Base-by-base conservation (phyloP, 1,140 invertebrate genomes). In the Papilio aristodemus region DNA sequence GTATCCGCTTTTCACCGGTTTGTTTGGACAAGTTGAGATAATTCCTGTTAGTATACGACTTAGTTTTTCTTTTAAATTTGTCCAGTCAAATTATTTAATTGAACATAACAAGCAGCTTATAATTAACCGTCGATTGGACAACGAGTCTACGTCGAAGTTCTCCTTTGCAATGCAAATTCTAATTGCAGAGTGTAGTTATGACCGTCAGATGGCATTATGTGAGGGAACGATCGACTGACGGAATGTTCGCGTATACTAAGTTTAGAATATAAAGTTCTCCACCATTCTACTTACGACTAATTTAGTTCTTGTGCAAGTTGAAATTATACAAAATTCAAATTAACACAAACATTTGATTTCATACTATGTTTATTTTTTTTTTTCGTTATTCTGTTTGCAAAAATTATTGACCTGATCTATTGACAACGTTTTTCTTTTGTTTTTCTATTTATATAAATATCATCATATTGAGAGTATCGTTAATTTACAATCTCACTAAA, bases 101-200 rank as follows among this genome's bases (percentile, higher is more conserved):
- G 46, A 22, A 54, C 27, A 36, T 59, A 59, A 59, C 27, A 36
- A 59, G 25, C 14, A 36, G 11, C 57, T n/a, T 59, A 59, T 59
- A 54, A 54, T 54, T 54, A 54, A 54, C 46, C 17, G 22, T 50
- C 22, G 46, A 54, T 59, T 59, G 14, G 57, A 59, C 57, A 59
- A 54, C 46, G 46, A 54, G 9, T 25, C 46, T 54, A 36, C 57
- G 25, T 59, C 25, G 25, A 59, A 32, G 27, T 59, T 59, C 57
- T 59, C 32, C 25, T 62, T 54, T 54, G 17, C 46, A 54, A 54
- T 54, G 46, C 46, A 54, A 54, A 54, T 54, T 54, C 46, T 54
- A 54, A 54, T 54, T 54, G 46, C 46, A 54, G 46, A 54, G 46
- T 54, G 17, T 54, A 22, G 46, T 54, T 54, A 54, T 54, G 46